Base-by-base conservation (phyloP, 2,888 invertebrate genomes). In the Tetragnatha montana region DNA sequence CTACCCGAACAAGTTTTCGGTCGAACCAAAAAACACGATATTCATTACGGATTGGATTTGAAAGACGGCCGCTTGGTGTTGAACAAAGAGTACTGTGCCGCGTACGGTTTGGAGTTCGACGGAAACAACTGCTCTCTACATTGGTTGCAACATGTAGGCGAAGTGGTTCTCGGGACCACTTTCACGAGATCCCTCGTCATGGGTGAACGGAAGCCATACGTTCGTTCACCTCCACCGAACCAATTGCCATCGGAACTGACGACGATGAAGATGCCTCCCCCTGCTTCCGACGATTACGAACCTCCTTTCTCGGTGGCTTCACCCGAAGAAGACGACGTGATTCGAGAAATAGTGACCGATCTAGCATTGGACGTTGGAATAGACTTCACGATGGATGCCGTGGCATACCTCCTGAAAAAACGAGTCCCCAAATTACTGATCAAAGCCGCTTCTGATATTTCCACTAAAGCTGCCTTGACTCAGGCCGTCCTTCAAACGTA, bases 1-100 rank as follows among this genome's bases (percentile, higher is more conserved):
- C 70, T 81, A 50, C 81, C 71, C 10, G 81, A 81, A 81, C 21
- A 19, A n/a, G 6, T 81, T 10, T 81, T 81, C 50, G 69, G n/a
- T 3, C 17, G 1, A 0, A 2, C 2, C 6, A n/a, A 70, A 0
- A 47, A 47, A 47, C 50, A 81, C 17, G 19, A n/a, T 0, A 8
- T 50, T 8, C 81, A 81, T 81, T 0, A 6, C 0, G 81, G 73
- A 6, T 49, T 82, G 51, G 50, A 50, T 17, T 22, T 10, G 21
- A 51, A 22, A 21, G 0, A 73, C 2, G 81, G 81, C 19, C 51
- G 73, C 6, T 8, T 82, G 7, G 21, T 51, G 14, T 51, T 82
- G 0, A 82, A 82, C 22, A 14, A 21, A 14, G 8, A 10, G 6
- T 82, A 60, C 22, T 82, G 81, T 6, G 12, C 22, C 21, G 74